Percentiles rank a stretch among this genome's conserved stretches.
phyloP scores from a whole-genome alignment of 2,888 invertebrate species.

The Philereme transversata region DNA sequence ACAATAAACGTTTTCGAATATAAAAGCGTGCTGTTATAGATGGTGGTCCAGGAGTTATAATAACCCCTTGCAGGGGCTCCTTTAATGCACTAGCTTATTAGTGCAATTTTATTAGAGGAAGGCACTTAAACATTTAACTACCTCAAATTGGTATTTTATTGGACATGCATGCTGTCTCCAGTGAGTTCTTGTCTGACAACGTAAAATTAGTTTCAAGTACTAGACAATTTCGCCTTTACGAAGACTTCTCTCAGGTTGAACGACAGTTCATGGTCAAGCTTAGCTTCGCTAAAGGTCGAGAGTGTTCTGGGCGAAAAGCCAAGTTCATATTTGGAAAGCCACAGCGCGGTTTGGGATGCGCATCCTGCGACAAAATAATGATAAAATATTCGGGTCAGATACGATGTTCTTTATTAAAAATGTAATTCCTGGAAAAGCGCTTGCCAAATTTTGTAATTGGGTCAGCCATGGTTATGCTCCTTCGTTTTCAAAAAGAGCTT shows the following conservation, averaged over 20 bases:
- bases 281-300: constrained; percentile 36
- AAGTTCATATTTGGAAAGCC: constrained; percentile 37
- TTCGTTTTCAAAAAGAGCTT: neutral
- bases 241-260: constrained; percentile 37
- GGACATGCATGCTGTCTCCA: constrained; percentile 7
- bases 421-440: constrained; percentile 8
- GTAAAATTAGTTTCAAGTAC: constrained; percentile 21
- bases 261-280: constrained; percentile 41
- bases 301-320: constrained; percentile 36
- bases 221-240: constrained; percentile 33
- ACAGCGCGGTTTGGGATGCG: constrained; percentile 31
- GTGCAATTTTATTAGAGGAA: constrained; percentile 11
- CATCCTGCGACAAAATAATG: constrained; percentile 38
- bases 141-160: constrained; percentile 14
- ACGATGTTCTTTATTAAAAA: constrained; percentile 14
- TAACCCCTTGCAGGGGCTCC: too few relatives aligned
- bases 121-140: constrained; percentile 16
- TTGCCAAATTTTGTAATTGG: constrained; percentile 16
- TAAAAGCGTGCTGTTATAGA: too few relatives aligned
- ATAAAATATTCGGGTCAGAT: constrained; percentile 32
- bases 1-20: too few relatives aligned
- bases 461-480: constrained; percentile 4
- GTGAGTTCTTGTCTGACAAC: constrained; percentile 16
- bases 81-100: neutral
- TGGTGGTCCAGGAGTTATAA: too few relatives aligned